Evolutionary conservation across 2,113 vertebrate genomes (phyloP), one percentile per base, ranked within the genome.

Genomic region (Gulo gulo): DNA sequence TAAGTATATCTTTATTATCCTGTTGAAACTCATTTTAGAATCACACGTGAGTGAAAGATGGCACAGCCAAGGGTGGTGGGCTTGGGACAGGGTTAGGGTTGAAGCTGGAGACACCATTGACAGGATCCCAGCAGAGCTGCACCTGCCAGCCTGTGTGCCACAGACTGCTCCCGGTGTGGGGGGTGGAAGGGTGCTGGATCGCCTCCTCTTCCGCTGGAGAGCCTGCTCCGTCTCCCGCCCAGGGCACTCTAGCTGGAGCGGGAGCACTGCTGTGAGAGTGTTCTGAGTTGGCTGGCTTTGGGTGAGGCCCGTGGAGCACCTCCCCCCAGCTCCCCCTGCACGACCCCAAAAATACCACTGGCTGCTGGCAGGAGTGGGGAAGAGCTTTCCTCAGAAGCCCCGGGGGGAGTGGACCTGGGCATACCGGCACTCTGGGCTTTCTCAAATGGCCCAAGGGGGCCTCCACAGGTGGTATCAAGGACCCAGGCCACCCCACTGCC

Each of bases 31-130:
- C 10, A 0, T 42, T 42, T 24, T 65, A 1, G 4, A 45, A 7
- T 9, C 1, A 7, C 42, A 3, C 4, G 4, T 0, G 1, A 2
- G 16, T 11, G 2, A 15, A 5, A 1, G 0, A 10, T 2, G 69
- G 31, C 8, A 9, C 24, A 4, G 0, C 50, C 36, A 21, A 45
- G 78, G 31, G 8, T 1, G 1, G 7, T 1, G 39, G 3, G 65
- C 63, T 16, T 20, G 2, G 26, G 63, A 8, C 14, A 1, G 36
- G 1, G 50, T 15, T 4, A 15, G 73, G 26, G 0, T 1, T 0
- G n/a, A 4, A 42, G 39, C 80, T 18, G 7, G 12, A 6, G 83
- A 18, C 16, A 6, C 59, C 20, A 0, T 20, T 1, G 71, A 57
- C 59, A 23, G n/a, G 59, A 16, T 29, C 45, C 42, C 76, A 29